These are phyloP conservation scores for Adrianichthys oophorus DNA, from an alignment of 2,797 vertebrate species.

Conservation along the genomic window DNA sequence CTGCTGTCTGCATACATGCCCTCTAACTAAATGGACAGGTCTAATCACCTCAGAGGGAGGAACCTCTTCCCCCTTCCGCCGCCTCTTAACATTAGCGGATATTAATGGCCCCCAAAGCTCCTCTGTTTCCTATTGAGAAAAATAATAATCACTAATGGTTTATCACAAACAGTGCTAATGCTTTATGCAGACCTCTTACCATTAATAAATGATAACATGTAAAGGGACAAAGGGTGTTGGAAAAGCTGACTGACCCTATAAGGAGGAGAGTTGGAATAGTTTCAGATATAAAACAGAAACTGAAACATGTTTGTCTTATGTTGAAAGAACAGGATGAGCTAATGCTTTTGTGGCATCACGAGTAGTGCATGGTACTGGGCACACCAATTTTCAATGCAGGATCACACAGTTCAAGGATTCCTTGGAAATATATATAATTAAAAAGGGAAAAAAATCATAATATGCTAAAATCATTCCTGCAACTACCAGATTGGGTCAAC, in stretches of 20 bases:
- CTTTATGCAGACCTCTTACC: slow-evolving; percentile 73
- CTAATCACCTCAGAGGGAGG: slow-evolving; percentile 73
- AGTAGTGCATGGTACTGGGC: slow-evolving; percentile 15
- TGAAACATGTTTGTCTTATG: slow-evolving; percentile 43
- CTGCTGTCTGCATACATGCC: slow-evolving; percentile 14
- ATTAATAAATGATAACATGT: slow-evolving; percentile 72
- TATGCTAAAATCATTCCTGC: no score
- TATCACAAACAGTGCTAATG: slow-evolving; percentile 75
- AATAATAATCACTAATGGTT: slow-evolving; percentile 76
- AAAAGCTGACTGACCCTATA: slow-evolving; percentile 36
- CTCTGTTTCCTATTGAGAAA: slow-evolving; percentile 64
- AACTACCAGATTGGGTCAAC: no score
- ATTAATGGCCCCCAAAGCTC: slow-evolving; percentile 72
- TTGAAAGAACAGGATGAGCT: slow-evolving; percentile 41
- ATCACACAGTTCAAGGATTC: no score
- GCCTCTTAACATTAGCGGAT: slow-evolving; percentile 73
- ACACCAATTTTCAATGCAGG: not conserved
- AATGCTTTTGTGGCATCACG: no score
- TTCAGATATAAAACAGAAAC: slow-evolving; percentile 66
- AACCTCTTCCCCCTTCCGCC: slow-evolving; percentile 69
- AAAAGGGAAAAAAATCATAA: no score
- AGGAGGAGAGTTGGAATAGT: slow-evolving; percentile 48
- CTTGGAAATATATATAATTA: no score
- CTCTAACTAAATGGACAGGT: slow-evolving; percentile 71
- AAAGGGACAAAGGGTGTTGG: slow-evolving; percentile 34